Evolutionary conservation across 2,113 vertebrate genomes (phyloP), one percentile per base, ranked within the genome.

Genomic region (Octodon degus): DNA sequence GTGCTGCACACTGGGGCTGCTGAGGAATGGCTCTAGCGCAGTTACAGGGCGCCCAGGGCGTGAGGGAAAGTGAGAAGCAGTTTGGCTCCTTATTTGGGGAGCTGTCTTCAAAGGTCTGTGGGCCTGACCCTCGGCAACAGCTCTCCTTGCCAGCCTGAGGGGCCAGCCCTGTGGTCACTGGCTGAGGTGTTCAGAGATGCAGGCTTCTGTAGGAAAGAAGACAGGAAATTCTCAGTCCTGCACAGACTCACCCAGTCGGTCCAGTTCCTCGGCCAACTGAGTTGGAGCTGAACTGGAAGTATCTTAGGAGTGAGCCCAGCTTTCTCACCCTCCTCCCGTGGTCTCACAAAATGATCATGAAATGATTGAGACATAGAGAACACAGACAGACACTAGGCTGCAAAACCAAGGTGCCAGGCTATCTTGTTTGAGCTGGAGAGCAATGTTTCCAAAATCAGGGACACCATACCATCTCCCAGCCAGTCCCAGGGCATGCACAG

Each of bases 61-160:
- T 83, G 58, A 67, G 60, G 91, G 60, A 94, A 90, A 81, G 79
- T 90, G 92, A 97, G 96, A 97, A 95, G 89, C 50, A 74, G 72
- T 60, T 94, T 89, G 95, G 58, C 95, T 89, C 96, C 86, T 91
- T 95, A 62, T 89, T 94, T 97, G 43, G 89, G 93, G 93, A 97
- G 63, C 79, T 92, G 80, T 30, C 11, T 53, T 85, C 74, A 94
- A 77, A 0, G 0, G 86, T 85, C n/a, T 24, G 27, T 77, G n/a
- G 92, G 81, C 86, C 86, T 90, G 89, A 83, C 40, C 37, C 70
- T 63, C 34, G 12, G 32, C 34, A 12, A n/a, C n/a, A 77, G 65
- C 24, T 83, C 80, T 93, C 53, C 16, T 43, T 37, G 32, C 3
- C 37, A 90, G 77, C 53, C 82, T 24, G 25, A 30, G 55, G 27